Percentiles rank a stretch among this genome's conserved stretches.
Conservation (phyloP, 2,113 vertebrate genomes). For the Pogona vitticeps region DNA sequence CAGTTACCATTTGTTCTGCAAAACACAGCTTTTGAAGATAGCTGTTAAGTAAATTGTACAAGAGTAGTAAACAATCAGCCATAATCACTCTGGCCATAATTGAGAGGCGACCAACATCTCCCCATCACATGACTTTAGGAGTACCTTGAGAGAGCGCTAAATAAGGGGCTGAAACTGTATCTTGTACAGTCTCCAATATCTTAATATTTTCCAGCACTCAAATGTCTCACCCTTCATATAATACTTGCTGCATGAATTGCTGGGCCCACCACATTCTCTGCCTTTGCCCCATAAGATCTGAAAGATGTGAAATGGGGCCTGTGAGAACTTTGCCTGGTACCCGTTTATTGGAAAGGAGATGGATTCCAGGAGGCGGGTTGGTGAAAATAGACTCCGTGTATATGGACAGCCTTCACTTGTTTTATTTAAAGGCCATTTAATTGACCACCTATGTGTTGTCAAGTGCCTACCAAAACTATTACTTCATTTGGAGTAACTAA, state of each 20-base stretch:
- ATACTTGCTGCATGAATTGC: not conserved
- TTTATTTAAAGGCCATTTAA: not conserved
- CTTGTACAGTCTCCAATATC: not conserved
- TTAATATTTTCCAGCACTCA: not conserved
- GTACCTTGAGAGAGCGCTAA: not conserved
- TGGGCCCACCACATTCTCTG: not conserved
- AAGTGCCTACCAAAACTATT: not conserved
- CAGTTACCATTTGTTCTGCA: not conserved
- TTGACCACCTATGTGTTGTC: not conserved
- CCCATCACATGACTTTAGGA: not conserved
- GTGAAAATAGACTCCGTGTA: not conserved
- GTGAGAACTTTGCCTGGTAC: not conserved
- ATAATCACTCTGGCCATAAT: not conserved
- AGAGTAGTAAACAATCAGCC: not conserved
- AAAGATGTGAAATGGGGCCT: not conserved
- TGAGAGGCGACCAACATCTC: not conserved
- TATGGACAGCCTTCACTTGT: not conserved
- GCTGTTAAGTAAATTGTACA: not conserved
- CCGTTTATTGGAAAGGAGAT: not conserved
- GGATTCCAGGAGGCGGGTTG: not conserved
- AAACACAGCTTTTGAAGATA: not conserved
- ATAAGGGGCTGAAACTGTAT: not conserved
- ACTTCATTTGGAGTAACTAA: constrained; percentile 6
- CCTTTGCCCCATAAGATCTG: not conserved
- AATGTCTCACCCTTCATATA: not conserved